A percentile compares a stretch with the other conserved stretches of the same genome.
Conservation (phyloP, 2,113 vertebrate genomes). For the Oryzias melastigma region DNA sequence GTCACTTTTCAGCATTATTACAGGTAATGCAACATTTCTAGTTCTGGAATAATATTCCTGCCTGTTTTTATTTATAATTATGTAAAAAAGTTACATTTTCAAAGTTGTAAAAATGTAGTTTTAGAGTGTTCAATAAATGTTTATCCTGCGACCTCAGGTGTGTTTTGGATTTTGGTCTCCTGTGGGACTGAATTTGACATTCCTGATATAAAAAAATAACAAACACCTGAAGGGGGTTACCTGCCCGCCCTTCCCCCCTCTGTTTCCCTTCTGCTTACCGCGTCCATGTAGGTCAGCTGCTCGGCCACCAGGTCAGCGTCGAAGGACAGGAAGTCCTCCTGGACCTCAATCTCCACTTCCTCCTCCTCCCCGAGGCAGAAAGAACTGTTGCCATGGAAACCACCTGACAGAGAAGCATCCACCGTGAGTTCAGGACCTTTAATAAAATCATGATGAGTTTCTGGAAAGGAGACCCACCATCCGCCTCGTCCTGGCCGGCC, state of each 20-base stretch:
- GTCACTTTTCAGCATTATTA: too few species aligned
- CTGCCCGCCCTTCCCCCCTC: neutral
- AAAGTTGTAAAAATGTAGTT: too few species aligned
- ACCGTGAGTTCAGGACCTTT: neutral
- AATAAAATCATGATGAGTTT: neutral
- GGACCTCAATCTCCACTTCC: conserved; percentile 75
- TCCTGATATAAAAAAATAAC: conserved; percentile 10
- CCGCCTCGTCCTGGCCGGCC: conserved; percentile 75
- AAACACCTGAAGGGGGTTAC: neutral
- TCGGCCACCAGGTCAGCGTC: conserved; percentile 87
- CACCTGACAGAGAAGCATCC: conserved; percentile 67
- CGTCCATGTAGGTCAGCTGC: conserved; percentile 96
- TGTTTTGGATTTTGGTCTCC: too few species aligned
- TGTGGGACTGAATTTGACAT: too few species aligned
- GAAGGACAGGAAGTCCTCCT: conserved; percentile 87
- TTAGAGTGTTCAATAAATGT: too few species aligned
- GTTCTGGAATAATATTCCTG: too few species aligned
- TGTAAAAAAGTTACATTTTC: too few species aligned
- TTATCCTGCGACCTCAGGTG: too few species aligned
- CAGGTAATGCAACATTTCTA: too few species aligned
- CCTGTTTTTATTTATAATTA: too few species aligned
- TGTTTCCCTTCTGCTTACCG: conserved; percentile 72
- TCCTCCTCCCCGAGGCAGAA: conserved; percentile 82
- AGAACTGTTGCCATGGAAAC: conserved; percentile 71
- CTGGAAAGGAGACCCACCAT: conserved; percentile 62